Conservation (phyloP, 2,113 vertebrate genomes). For the Opisthocomus hoazin region DNA sequence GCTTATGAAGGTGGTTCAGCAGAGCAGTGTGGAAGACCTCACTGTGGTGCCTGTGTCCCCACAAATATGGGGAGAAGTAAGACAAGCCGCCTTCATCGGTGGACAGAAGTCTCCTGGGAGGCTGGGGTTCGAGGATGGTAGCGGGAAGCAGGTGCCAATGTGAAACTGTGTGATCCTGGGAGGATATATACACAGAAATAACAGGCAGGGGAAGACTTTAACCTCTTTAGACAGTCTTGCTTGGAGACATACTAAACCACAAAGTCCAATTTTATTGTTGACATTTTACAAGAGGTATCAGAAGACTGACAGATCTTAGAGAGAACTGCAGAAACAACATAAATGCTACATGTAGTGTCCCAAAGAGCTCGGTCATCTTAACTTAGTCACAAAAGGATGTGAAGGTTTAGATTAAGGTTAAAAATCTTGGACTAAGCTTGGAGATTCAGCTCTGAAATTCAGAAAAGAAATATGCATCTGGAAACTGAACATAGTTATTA, state of each 20-base stretch:
- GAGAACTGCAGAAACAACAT: not conserved
- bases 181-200: not conserved
- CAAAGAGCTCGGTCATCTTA: not conserved
- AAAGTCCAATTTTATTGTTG: not conserved
- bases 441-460: not conserved
- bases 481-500: not conserved
- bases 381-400: not conserved
- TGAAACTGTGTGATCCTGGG: not conserved
- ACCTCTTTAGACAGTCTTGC: not conserved
- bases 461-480: not conserved
- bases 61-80: not conserved
- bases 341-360: not conserved
- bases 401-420: not conserved
- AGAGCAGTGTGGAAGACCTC: not conserved
- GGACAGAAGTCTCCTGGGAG: not conserved
- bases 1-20: not conserved
- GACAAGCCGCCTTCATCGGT: not conserved
- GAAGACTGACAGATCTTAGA: not conserved
- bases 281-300: not conserved
- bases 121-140: not conserved
- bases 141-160: not conserved
- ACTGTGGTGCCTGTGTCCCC: not conserved
- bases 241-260: not conserved
- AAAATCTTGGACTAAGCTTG: not conserved
- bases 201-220: not conserved